phyloP scores from a whole-genome alignment of 2,113 vertebrate genomes.

The Pleuronectes platessa region DNA sequence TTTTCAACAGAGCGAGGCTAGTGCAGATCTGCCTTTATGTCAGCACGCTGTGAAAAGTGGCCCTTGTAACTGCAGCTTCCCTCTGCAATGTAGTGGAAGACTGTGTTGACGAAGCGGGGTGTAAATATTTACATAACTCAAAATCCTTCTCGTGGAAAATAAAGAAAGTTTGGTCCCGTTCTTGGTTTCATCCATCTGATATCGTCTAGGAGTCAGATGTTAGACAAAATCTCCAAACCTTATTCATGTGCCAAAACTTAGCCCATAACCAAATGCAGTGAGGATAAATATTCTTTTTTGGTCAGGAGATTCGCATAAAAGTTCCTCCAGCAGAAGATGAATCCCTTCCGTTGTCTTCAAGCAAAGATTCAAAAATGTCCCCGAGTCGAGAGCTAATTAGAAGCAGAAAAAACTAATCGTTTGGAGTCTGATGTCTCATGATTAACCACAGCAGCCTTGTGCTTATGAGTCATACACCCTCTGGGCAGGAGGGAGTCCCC shows the following conservation, averaged over 20 bases:
- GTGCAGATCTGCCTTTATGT: constrained; percentile 33
- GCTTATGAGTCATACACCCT: constrained; percentile 71
- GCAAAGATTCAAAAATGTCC: constrained; percentile 22
- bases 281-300: background rate
- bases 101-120: background rate
- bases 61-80: constrained; percentile 26
- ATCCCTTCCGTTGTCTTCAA: background rate
- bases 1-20: constrained; percentile 50
- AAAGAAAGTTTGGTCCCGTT: background rate
- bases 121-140: constrained; percentile 4
- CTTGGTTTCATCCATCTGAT: background rate
- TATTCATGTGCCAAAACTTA: background rate
- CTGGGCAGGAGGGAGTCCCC: constrained; percentile 62
- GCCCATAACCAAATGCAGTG: background rate
- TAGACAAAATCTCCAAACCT: background rate
- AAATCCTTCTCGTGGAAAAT: constrained; percentile 7
- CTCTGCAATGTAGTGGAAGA: constrained; percentile 7
- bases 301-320: constrained; percentile 1
- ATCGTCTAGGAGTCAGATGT: constrained; percentile 2
- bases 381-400: constrained; percentile 23
- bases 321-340: constrained; percentile 2
- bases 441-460: constrained; percentile 62
- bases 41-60: constrained; percentile 43
- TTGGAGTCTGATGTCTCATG: constrained; percentile 63
- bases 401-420: constrained; percentile 35